Evolutionary conservation across 2,113 vertebrate genomes (phyloP).

Genomic region (Cyanocitta stelleri): DNA sequence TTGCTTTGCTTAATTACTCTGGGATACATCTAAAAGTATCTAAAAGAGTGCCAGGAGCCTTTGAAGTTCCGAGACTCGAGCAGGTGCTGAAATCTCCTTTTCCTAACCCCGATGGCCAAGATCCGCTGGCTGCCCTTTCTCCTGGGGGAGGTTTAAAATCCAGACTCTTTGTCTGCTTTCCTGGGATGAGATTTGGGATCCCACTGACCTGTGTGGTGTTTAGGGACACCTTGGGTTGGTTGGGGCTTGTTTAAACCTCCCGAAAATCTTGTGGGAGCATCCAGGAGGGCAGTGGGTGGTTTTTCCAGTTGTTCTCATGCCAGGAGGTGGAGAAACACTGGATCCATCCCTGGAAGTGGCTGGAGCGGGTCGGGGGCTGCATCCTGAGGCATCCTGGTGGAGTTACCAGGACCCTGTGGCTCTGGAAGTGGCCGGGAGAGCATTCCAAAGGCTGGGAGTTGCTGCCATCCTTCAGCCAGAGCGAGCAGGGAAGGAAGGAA

Average conservation of each 20-base stretch:
- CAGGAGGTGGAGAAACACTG: neutral
- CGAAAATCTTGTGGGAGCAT: neutral
- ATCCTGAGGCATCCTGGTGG: accelerated
- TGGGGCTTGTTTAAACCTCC: neutral
- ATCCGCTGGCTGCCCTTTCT: neutral
- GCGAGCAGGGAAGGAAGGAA: neutral
- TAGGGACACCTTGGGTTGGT: neutral
- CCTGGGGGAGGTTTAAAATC: neutral
- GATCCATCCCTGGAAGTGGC: accelerated
- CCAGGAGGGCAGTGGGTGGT: neutral
- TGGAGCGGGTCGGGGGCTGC: accelerated
- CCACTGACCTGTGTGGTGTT: accelerated
- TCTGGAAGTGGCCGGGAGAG: neutral
- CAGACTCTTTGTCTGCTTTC: neutral
- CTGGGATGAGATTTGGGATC: neutral
- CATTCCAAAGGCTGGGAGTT: neutral
- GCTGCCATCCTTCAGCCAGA: slow-evolving; percentile 22
- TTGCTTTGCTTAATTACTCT: slow-evolving; percentile 40
- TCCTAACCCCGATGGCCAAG: slow-evolving; percentile 39
- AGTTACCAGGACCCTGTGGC: neutral
- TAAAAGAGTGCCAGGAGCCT: neutral
- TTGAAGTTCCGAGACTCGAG: slow-evolving; percentile 42
- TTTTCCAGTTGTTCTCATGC: neutral
- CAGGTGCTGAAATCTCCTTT: slow-evolving; percentile 50
- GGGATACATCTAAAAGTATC: neutral